Evolutionary conservation across 2,797 vertebrate genomes (phyloP), one percentile per base, ranked within the genome.

Genomic region (Paramormyrops hopkinsi): DNA sequence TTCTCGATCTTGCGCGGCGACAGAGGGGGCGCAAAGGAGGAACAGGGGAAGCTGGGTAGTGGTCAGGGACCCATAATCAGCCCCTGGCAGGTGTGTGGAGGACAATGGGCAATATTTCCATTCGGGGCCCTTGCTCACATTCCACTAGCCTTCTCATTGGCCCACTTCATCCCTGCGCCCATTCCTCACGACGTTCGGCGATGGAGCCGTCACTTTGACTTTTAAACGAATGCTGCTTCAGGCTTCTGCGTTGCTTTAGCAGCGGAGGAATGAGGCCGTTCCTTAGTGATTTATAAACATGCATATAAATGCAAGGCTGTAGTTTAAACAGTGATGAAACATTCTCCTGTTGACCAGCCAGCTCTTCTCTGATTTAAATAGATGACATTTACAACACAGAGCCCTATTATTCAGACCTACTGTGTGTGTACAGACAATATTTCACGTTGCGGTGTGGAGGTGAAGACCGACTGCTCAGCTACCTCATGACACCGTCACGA

Each of bases 351-450:
- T 93, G 87, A 95, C 96, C 95, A 93, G 94, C 96, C 87, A 95
- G 94, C 95, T 95, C 95, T 95, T 94, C 92, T 92, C 95, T 99
- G 97, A 99, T 99, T 99, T 99, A 99, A 97, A 97, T 96, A 97
- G 96, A 96, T 99, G 98, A 98, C 98, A 98, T 99, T 99, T 99
- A 97, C 96, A 95, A 96, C 96, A 95, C 93, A 96, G 96, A 96
- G 96, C 95, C 96, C 97, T 98, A 98, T 98, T 98, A 98, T 98
- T 99, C 98, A 98, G 97, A 97, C 96, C 98, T 97, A 98, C 97
- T 98, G 96, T 97, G 97, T 97, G 97, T 98, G 96, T 98, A 97
- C 96, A 97, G 97, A 98, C 96, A 95, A 89, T 97, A 96, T 97
- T 98, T 99, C 98, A 98, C 97, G 96, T 96, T 95, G 95, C 96